These are phyloP conservation scores for Spodoptera exigua DNA, from an alignment of 2,888 invertebrate species.

Conservation along the genomic window DNA sequence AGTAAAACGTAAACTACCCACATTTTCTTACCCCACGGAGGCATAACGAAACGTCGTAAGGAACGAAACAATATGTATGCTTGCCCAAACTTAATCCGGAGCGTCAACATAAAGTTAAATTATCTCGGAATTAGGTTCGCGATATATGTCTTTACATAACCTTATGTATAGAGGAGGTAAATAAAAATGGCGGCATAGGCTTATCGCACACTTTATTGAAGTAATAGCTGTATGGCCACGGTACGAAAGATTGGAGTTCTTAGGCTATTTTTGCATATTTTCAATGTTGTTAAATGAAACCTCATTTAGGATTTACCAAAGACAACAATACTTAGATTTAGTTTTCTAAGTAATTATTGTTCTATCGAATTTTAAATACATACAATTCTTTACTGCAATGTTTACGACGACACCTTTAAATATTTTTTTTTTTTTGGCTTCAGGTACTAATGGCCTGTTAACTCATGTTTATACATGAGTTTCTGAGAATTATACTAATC, in stretches of 20 bases:
- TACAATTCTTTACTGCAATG: no score
- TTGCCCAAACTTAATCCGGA: conserved; percentile 45
- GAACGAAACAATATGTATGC: conserved; percentile 50
- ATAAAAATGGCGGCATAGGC: conserved; percentile 37
- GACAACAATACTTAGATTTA: no score
- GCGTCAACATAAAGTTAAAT: conserved; percentile 61
- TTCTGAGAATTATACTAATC: no score
- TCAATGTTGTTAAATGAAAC: background rate
- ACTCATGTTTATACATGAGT: no score
- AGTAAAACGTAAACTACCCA: conserved; percentile 43
- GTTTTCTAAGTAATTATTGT: no score
- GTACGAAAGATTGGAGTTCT: conserved; percentile 3
- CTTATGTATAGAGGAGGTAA: conserved; percentile 39
- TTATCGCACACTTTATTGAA: conserved; percentile 26
- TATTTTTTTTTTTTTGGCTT: no score
- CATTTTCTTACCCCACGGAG: conserved; percentile 35
- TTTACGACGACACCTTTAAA: no score
- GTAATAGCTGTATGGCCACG: conserved; percentile 27
- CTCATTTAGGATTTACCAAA: no score
- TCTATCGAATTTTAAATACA: no score
- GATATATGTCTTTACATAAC: conserved; percentile 34
- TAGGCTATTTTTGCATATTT: background rate
- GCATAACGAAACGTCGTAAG: conserved; percentile 34
- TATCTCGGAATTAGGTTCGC: conserved; percentile 54
- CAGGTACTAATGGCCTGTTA: no score